These are phyloP conservation scores for Drosophila acutilabella DNA, from an alignment of 2,888 invertebrate genomes.

Conservation along the genomic window DNA sequence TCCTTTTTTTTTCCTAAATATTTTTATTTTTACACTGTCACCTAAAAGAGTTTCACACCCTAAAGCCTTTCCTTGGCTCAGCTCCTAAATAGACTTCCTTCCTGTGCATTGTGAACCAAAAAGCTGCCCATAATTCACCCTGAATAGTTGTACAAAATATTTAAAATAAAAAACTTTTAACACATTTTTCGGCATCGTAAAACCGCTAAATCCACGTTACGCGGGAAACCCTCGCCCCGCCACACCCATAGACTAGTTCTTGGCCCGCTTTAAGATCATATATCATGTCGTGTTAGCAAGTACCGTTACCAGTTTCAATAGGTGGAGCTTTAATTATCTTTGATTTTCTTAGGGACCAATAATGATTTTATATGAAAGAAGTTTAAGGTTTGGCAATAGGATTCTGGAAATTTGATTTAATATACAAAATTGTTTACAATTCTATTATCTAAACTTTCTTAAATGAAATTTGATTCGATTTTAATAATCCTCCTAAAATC, in stretches of 20 bases:
- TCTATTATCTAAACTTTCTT: no score
- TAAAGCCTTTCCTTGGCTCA: slow-evolving; percentile 2
- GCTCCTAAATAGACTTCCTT: slow-evolving; percentile 46
- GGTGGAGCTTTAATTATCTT: no score
- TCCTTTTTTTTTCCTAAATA: not conserved
- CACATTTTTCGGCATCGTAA: slow-evolving; percentile 40
- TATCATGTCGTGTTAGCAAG: slow-evolving; percentile 63
- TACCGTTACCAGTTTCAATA: not conserved
- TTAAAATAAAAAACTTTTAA: slow-evolving; percentile 67
- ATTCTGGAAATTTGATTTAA: no score
- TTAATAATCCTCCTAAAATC: no score
- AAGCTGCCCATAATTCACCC: slow-evolving; percentile 61
- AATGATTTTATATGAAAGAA: no score
- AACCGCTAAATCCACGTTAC: slow-evolving; percentile 34
- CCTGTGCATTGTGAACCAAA: slow-evolving; percentile 7
- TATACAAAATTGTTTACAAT: no score
- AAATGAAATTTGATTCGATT: no score
- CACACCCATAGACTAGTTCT: slow-evolving; percentile 12
- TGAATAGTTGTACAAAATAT: slow-evolving; percentile 59
- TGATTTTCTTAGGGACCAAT: no score
- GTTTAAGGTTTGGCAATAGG: no score
- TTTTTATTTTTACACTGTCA: slow-evolving; percentile 1
- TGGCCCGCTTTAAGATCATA: slow-evolving; percentile 71
- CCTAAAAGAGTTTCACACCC: not conserved
- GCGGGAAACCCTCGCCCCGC: not conserved